phyloP scores from a whole-genome alignment of 2,797 vertebrate genomes.

The Sebastes oblongus region DNA sequence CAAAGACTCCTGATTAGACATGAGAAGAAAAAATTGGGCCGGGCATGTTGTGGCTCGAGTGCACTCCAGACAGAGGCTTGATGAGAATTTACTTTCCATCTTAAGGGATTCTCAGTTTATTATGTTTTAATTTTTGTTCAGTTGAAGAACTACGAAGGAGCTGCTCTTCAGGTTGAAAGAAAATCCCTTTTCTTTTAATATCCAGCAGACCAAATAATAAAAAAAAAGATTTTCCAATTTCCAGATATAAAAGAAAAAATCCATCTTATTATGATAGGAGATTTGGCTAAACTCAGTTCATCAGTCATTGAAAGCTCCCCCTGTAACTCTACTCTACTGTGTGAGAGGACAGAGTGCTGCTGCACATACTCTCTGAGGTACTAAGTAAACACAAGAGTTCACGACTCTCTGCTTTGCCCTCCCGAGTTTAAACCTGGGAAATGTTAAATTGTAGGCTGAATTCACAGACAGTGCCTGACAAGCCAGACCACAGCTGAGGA shows the following conservation, averaged over 20 bases:
- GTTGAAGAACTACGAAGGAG: background rate
- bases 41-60: slow-evolving; percentile 42
- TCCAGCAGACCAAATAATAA: background rate
- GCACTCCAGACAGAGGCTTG: slow-evolving; percentile 4
- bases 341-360: slow-evolving; percentile 7
- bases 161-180: background rate
- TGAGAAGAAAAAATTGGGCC: slow-evolving; percentile 10
- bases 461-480: slow-evolving; percentile 9
- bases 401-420: slow-evolving; percentile 8
- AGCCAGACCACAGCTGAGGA: slow-evolving; percentile 7
- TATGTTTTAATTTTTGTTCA: background rate
- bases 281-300: background rate
- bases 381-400: slow-evolving; percentile 40
- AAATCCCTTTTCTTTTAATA: background rate
- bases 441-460: slow-evolving; percentile 3
- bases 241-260: slow-evolving; percentile 1
- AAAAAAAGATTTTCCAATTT: slow-evolving; percentile 1
- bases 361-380: background rate
- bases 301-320: slow-evolving; percentile 2
- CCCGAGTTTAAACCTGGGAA: slow-evolving; percentile 24
- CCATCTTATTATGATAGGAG: background rate
- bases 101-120: background rate
- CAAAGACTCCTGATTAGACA: slow-evolving; percentile 50
- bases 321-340: background rate
- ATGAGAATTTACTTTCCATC: slow-evolving; percentile 22